These are phyloP conservation scores for Mongoloraphidia duomilia DNA, from an alignment of 2,888 invertebrate species.

Conservation along the genomic window DNA sequence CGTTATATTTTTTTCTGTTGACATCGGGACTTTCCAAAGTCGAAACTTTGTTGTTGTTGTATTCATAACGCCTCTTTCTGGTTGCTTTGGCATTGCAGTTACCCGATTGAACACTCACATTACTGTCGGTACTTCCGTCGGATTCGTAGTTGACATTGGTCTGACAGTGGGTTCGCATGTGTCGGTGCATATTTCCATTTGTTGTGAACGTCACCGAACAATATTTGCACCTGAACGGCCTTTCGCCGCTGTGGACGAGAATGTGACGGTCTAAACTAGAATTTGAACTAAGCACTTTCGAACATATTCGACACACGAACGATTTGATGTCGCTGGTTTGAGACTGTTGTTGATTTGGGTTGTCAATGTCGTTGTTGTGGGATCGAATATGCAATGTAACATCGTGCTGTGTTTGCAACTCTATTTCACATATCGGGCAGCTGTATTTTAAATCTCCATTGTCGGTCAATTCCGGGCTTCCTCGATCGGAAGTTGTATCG, in stretches of 20 bases:
- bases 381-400: conserved; percentile 55
- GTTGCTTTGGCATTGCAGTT: conserved; percentile 7
- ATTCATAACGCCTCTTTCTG: conserved; percentile 26
- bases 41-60: conserved; percentile 27
- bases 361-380: conserved; percentile 41
- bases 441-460: conserved; percentile 30
- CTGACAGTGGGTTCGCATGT: conserved; percentile 56
- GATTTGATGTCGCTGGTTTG: conserved; percentile 26
- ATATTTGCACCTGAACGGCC: conserved; percentile 63
- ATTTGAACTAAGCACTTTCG: conserved; percentile 59
- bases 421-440: conserved; percentile 50
- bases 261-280: conserved; percentile 68
- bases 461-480: too few species aligned
- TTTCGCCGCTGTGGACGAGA: conserved; percentile 66
- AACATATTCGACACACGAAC: conserved; percentile 49
- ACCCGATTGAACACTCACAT: conserved; percentile 22
- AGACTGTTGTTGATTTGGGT: conserved; percentile 15
- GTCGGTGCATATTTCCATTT: conserved; percentile 75
- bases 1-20: too few species aligned
- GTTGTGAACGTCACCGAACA: conserved; percentile 73
- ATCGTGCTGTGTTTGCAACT: conserved; percentile 45
- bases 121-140: conserved; percentile 37
- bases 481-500: too few species aligned
- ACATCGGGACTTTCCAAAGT: neutral
- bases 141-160: conserved; percentile 43